Percentiles rank a stretch among this genome's conserved stretches.
Evolutionary conservation across 2,113 vertebrate species (phyloP).

Genomic region (Nanorana parkeri): DNA sequence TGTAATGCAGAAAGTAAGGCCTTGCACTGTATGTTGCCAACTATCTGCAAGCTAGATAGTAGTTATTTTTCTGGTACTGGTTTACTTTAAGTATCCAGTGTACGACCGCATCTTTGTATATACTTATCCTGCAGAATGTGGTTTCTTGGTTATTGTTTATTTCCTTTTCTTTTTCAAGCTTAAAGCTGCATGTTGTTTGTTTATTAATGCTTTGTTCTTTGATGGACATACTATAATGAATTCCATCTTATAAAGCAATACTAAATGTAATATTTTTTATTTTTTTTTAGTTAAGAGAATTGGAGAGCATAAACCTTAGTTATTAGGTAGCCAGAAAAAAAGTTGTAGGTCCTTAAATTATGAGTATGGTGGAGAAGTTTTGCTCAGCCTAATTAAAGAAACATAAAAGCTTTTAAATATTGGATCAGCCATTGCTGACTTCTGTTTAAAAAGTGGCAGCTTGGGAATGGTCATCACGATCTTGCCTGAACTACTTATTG

Average conservation of each 20-base stretch:
- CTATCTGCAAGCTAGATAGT: no score
- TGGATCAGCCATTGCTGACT: no score
- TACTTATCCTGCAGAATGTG: neutral
- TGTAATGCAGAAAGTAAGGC: no score
- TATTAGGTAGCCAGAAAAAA: no score
- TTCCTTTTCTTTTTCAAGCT: conserved; percentile 54
- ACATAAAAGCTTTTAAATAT: no score
- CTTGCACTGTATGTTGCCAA: no score
- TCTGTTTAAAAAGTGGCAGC: no score
- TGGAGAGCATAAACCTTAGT: neutral
- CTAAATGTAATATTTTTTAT: neutral
- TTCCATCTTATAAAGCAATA: neutral
- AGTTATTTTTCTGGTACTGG: no score
- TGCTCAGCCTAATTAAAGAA: no score
- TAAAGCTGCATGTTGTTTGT: conserved; percentile 49
- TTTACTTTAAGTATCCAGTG: no score
- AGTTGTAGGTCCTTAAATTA: neutral
- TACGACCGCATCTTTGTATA: neutral
- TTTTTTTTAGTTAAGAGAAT: neutral
- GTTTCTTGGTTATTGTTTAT: conserved; percentile 14
- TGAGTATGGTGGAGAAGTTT: neutral
- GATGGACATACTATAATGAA: neutral
- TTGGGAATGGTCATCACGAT: no score
- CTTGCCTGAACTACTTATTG: no score
- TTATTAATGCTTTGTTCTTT: conserved; percentile 39